Percentiles rank a stretch among this genome's conserved stretches.
phyloP scores from a whole-genome alignment of 2,113 vertebrate genomes.

The Fulica atra region DNA sequence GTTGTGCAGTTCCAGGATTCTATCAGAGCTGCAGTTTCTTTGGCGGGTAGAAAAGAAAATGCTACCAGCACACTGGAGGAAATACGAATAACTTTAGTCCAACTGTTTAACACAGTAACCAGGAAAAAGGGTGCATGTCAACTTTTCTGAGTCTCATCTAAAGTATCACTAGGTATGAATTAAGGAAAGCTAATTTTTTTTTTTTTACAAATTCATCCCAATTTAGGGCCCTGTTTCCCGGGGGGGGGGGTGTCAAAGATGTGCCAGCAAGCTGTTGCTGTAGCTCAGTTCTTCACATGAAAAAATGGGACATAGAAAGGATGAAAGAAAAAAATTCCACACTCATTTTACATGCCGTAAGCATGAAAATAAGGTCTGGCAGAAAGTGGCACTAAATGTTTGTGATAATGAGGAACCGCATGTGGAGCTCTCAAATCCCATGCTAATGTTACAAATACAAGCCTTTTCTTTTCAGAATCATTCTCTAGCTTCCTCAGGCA shows the following conservation, averaged over 20 bases:
- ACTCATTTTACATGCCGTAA: background rate
- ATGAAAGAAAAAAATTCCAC: background rate
- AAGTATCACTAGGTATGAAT: background rate
- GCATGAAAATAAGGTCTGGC: background rate
- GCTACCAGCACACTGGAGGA: background rate
- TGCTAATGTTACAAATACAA: background rate
- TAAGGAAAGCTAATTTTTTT: background rate
- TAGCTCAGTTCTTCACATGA: background rate
- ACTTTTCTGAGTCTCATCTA: background rate
- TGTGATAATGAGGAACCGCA: background rate
- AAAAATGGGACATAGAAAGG: background rate
- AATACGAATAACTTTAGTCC: background rate
- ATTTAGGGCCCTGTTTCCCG: background rate
- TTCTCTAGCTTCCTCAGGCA: background rate
- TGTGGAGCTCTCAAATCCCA: background rate
- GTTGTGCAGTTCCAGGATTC: constrained; percentile 26
- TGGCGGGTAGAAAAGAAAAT: background rate
- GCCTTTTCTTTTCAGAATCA: background rate
- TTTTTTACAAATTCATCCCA: background rate
- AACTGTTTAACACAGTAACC: background rate
- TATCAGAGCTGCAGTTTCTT: constrained; percentile 11
- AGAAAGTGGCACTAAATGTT: background rate
- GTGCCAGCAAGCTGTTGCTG: background rate
- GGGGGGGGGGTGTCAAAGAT: background rate
- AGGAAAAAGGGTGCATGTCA: background rate